Conservation (phyloP, 2,888 invertebrate species). For the Lepidocyrtinus sp. region DNA sequence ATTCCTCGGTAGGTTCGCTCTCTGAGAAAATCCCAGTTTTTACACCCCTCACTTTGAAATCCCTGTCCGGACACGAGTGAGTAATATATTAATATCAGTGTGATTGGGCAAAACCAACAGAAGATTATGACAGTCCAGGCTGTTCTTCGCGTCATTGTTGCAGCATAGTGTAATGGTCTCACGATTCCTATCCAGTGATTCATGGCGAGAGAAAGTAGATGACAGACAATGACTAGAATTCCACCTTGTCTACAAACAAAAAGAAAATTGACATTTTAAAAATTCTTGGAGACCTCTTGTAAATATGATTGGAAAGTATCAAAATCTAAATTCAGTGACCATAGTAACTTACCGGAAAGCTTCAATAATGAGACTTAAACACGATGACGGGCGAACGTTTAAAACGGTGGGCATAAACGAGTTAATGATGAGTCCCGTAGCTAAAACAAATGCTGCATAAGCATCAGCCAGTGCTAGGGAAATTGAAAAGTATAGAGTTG, state of each 20-base stretch:
- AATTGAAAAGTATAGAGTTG: conserved; percentile 77
- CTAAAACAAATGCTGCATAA: conserved; percentile 75
- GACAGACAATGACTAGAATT: conserved; percentile 78
- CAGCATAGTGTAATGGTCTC: conserved; percentile 78
- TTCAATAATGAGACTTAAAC: conserved; percentile 72
- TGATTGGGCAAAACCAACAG: conserved; percentile 77
- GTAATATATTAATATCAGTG: conserved; percentile 75
- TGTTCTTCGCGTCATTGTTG: conserved; percentile 76
- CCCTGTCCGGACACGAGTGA: conserved; percentile 74
- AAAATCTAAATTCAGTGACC: no score
- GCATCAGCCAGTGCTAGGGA: conserved; percentile 78
- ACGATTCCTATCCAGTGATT: conserved; percentile 81
- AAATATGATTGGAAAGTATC: no score
- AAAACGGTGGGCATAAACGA: conserved; percentile 74
- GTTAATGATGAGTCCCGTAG: conserved; percentile 76
- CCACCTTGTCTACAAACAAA: conserved; percentile 76
- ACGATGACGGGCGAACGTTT: conserved; percentile 69
- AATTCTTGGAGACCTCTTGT: no score
- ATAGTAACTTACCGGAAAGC: conserved; percentile 72
- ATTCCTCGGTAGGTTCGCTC: conserved; percentile 74
- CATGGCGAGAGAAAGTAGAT: conserved; percentile 78
- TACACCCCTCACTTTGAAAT: conserved; percentile 71
- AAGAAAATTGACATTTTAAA: no score
- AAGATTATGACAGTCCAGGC: conserved; percentile 74
- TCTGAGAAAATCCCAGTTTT: conserved; percentile 70